These are phyloP conservation scores for Venturia canescens DNA, from an alignment of 1,140 invertebrate genomes.

Conservation along the genomic window DNA sequence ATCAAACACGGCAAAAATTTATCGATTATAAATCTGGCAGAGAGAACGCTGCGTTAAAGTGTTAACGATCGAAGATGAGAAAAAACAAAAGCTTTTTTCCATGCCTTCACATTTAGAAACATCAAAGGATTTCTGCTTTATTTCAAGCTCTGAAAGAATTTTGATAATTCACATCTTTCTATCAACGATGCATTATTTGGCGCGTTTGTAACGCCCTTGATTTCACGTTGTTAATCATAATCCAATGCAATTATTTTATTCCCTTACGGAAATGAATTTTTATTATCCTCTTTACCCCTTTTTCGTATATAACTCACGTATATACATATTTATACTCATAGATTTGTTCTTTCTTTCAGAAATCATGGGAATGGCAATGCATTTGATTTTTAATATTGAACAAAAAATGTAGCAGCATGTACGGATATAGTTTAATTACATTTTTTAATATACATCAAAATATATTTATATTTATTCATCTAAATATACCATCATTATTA, in stretches of 20 bases:
- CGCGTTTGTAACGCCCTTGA: neutral
- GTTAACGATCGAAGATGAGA: slow-evolving; percentile 10
- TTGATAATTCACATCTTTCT: neutral
- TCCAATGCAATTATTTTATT: neutral
- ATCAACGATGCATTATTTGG: neutral
- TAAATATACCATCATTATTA: no score
- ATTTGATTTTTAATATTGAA: no score
- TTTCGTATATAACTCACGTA: slow-evolving; percentile 2
- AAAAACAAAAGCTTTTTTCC: slow-evolving; percentile 16
- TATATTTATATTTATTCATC: no score
- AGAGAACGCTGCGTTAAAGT: slow-evolving; percentile 64
- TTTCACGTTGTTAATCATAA: neutral
- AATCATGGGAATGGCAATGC: no score
- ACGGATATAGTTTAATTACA: no score
- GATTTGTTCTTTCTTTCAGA: neutral
- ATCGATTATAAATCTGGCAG: slow-evolving; percentile 71
- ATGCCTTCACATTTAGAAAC: neutral
- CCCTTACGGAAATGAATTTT: neutral
- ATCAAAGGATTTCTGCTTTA: no score
- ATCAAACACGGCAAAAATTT: slow-evolving; percentile 71
- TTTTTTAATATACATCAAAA: no score
- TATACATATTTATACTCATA: neutral
- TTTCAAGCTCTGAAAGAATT: neutral
- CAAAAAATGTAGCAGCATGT: no score
- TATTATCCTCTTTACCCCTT: neutral